Evolutionary conservation across 2,888 invertebrate genomes (phyloP), one percentile per base, ranked within the genome.

Genomic region (Epicampocera succincta): DNA sequence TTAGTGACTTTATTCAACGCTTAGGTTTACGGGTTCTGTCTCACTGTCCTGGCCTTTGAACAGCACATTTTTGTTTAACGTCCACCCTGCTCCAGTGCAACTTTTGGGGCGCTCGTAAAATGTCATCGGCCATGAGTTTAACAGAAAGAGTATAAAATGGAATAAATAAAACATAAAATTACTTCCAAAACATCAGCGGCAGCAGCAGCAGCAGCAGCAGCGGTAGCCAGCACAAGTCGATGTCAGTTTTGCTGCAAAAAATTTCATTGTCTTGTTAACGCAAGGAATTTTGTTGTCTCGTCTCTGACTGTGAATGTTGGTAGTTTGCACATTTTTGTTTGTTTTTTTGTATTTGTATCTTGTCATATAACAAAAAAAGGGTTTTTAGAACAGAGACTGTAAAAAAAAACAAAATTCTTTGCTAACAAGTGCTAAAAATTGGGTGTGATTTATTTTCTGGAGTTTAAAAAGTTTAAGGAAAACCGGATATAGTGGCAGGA

Each of bases 401-500:
- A n/a, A 29, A 56, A 58, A 44, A 68, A 6, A n/a, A 29, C 48
- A 58, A 44, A 68, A 6, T 29, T 48, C 72, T 73, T 60, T 61
- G 44, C 82, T 82, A 71, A 78, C 77, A 78, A 82, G 69, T 82
- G 73, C 58, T 74, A 69, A 65, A 74, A 83, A 78, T 75, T 75
- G 83, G 80, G 68, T 83, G 80, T 81, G 80, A 83, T 83, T 81
- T 83, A 83, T 83, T 68, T 75, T 60, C 71, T 80, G 52, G 38
- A 71, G 78, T 54, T 74, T 78, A 60, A 17, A 63, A 73, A 65
- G 50, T 71, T 71, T 69, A 74, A 44, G 44, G 15, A 56, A 71
- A 71, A 15, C 69, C 80, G 65, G 79, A 69, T 15, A 74, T 80
- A 74, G 56, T 69, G 63, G 69, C 75, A 75, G 80, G 69, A 74